Evolutionary conservation across 2,113 vertebrate genomes (phyloP).

Genomic region (Urocolius indicus): DNA sequence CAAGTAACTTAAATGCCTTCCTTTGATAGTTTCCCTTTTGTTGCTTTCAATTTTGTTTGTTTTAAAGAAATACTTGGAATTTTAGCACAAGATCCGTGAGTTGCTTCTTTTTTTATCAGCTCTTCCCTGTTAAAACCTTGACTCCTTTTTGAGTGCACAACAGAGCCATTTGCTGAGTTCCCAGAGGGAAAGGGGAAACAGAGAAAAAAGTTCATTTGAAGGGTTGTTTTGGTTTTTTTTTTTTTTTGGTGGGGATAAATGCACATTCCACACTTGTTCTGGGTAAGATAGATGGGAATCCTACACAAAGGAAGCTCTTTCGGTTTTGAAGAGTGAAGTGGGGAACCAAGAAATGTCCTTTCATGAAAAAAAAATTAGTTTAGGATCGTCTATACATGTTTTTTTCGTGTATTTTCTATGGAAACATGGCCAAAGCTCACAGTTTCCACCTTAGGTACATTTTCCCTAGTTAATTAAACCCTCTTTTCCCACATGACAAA

Average conservation of each 20-base stretch:
- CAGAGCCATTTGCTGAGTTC: slow-evolving; percentile 46
- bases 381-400: slow-evolving; percentile 64
- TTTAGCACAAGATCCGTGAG: slow-evolving; percentile 14
- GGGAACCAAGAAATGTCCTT: slow-evolving; percentile 11
- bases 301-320: slow-evolving; percentile 49
- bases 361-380: slow-evolving; percentile 10
- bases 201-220: slow-evolving; percentile 45
- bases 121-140: slow-evolving; percentile 49
- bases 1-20: neutral
- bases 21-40: slow-evolving; percentile 29
- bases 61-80: slow-evolving; percentile 43
- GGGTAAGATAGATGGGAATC: slow-evolving; percentile 45
- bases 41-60: slow-evolving; percentile 47
- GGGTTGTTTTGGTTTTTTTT: no score
- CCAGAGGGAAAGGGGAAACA: neutral
- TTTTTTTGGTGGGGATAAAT: slow-evolving; percentile 54
- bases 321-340: slow-evolving; percentile 43
- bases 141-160: slow-evolving; percentile 33
- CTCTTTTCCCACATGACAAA: slow-evolving; percentile 73
- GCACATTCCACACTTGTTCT: slow-evolving; percentile 47
- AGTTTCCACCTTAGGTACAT: slow-evolving; percentile 75
- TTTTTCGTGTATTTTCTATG: slow-evolving; percentile 71
- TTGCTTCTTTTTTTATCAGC: neutral
- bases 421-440: slow-evolving; percentile 72
- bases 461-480: slow-evolving; percentile 81